Conservation (phyloP, 2,797 vertebrate species). For the Gila robusta region DNA sequence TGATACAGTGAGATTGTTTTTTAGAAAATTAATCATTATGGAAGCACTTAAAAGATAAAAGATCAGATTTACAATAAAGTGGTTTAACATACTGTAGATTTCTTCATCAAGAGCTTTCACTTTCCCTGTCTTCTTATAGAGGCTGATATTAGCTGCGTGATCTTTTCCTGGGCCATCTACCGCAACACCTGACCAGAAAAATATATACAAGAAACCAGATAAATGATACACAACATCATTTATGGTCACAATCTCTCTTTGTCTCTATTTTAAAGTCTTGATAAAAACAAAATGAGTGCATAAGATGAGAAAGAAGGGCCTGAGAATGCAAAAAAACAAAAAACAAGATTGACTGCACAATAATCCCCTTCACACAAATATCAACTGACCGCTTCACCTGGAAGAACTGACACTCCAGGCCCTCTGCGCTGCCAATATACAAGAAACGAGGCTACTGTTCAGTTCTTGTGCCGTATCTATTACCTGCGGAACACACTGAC, state of each 20-base stretch:
- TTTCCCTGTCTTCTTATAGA: conserved; percentile 94
- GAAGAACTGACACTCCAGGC: conserved; percentile 28
- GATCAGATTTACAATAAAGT: not conserved
- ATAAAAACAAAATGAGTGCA: not conserved
- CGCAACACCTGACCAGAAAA: conserved; percentile 83
- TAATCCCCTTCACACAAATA: conserved; percentile 42
- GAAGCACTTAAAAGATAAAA: not conserved
- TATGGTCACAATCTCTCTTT: not conserved
- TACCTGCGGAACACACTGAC: conserved; percentile 31
- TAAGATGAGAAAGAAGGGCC: not conserved
- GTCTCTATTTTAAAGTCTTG: not conserved
- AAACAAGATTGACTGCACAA: conserved; percentile 5
- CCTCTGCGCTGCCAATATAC: conserved; percentile 44
- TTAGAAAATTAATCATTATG: fast-evolving
- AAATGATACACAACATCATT: not conserved
- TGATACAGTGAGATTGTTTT: not conserved
- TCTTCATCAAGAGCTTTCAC: conserved; percentile 94
- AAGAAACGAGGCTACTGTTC: conserved; percentile 56
- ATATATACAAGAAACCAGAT: not conserved
- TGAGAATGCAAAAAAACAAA: not conserved
- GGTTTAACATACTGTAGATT: conserved; percentile 85
- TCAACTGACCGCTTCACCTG: conserved; percentile 30
- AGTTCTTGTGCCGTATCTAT: conserved; percentile 41
- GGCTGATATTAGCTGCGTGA: conserved; percentile 81
- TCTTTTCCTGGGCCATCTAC: conserved; percentile 87